phyloP scores from a whole-genome alignment of 2,797 vertebrate genomes.

The Anolis apletophallus region DNA sequence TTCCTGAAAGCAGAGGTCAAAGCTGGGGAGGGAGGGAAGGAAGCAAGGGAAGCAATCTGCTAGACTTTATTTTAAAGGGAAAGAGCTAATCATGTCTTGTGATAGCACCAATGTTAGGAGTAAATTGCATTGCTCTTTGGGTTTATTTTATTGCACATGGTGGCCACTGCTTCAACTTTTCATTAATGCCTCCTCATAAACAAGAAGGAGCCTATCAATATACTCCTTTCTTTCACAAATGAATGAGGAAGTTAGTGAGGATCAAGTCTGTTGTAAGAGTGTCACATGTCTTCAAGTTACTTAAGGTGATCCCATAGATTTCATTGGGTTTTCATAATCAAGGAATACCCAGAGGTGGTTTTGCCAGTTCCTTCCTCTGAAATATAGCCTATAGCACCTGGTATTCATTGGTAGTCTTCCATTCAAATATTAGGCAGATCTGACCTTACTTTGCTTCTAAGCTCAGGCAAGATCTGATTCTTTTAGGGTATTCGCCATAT shows the following conservation, averaged over 20 bases:
- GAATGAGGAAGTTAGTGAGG: background rate
- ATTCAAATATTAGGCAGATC: too few species aligned
- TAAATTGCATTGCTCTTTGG: background rate
- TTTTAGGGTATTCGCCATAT: background rate
- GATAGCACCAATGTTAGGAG: background rate
- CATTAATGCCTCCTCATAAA: slow-evolving; percentile 8
- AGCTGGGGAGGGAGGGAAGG: background rate
- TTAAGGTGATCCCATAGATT: too few species aligned
- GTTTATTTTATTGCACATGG: slow-evolving; percentile 6
- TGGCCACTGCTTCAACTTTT: background rate
- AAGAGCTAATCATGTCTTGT: background rate
- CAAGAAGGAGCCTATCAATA: background rate
- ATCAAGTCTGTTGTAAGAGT: background rate
- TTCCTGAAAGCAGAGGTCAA: background rate
- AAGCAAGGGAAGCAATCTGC: background rate
- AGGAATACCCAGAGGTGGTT: too few species aligned
- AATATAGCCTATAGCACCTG: too few species aligned
- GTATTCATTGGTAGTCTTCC: too few species aligned
- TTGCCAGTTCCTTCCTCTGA: too few species aligned
- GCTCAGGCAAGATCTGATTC: too few species aligned
- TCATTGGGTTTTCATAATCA: too few species aligned
- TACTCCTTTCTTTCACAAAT: rapidly evolving
- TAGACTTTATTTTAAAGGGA: background rate
- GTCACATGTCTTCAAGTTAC: too few species aligned
- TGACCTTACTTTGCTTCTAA: too few species aligned